Evolutionary conservation across 2,797 vertebrate species (phyloP).

Genomic region (Acrossocheilus fasciatus): DNA sequence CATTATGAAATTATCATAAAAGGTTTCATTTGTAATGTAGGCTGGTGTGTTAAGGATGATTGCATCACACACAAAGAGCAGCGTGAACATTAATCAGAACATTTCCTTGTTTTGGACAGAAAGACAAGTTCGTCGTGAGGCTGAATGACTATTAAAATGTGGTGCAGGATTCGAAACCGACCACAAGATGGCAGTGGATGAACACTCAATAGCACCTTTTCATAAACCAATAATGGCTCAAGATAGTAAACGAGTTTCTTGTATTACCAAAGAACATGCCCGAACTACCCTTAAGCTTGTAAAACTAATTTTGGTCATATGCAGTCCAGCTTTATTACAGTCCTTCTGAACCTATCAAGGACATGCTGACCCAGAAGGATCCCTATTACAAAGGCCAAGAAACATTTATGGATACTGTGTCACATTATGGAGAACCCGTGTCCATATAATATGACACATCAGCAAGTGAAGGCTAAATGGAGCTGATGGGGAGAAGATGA

Average conservation of each 20-base stretch:
- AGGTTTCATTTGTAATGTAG: not conserved
- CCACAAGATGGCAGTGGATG: conserved; percentile 45
- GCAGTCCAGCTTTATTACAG: not conserved
- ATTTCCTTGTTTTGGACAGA: not conserved
- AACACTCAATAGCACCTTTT: not conserved
- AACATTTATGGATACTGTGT: conserved; percentile 5
- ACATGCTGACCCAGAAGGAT: not conserved
- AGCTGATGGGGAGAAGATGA: conserved; percentile 18
- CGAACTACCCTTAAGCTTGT: not conserved
- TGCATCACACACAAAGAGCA: not conserved
- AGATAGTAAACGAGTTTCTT: not conserved
- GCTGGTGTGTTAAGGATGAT: not conserved
- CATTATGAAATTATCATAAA: not conserved
- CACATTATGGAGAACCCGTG: not conserved
- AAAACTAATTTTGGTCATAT: not conserved
- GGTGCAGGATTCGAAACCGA: not conserved
- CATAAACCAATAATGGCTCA: not conserved
- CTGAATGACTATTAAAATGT: not conserved
- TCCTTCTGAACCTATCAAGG: not conserved
- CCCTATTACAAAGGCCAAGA: not conserved
- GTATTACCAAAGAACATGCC: not conserved
- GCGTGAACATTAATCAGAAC: not conserved
- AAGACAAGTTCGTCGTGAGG: not conserved
- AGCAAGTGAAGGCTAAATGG: conserved; percentile 11
- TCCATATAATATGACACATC: conserved; percentile 2